A percentile compares a stretch with the other conserved stretches of the same genome.
Evolutionary conservation across 2,113 vertebrate genomes (phyloP).

Genomic region (Chamaea fasciata): DNA sequence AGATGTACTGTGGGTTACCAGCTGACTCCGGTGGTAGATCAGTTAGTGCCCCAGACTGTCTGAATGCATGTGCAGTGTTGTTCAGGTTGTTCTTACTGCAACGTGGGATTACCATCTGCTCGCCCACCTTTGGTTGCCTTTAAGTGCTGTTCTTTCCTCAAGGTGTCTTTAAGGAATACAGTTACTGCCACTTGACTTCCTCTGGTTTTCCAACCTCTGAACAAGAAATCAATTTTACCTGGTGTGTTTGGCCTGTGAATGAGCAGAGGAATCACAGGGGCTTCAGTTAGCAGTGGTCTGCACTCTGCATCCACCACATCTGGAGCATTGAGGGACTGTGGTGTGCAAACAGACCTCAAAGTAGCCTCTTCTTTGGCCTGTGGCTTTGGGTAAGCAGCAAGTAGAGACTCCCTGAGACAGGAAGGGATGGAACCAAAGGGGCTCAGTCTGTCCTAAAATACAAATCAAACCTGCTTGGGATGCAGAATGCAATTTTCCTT

Average conservation of each 20-base stretch:
- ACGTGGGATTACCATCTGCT: neutral
- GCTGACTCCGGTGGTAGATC: neutral
- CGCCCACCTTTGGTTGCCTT: neutral
- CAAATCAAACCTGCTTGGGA: neutral
- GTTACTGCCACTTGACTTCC: neutral
- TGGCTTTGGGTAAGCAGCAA: neutral
- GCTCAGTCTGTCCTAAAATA: neutral
- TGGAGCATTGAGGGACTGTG: neutral
- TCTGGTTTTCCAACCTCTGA: neutral
- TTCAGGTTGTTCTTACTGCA: neutral
- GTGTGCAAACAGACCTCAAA: neutral
- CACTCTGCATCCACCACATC: neutral
- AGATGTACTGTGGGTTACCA: neutral
- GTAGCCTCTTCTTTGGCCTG: neutral
- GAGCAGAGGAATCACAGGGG: neutral
- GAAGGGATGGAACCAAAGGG: neutral
- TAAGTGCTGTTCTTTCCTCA: neutral
- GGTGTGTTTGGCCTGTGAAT: neutral
- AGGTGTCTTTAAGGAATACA: neutral
- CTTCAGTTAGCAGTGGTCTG: neutral
- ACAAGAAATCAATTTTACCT: neutral
- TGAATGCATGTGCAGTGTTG: neutral
- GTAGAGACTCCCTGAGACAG: neutral
- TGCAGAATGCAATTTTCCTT: slow-evolving; percentile 1
- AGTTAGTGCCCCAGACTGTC: neutral